A percentile compares a stretch with the other conserved stretches of the same genome.
Evolutionary conservation across 2,113 vertebrate genomes (phyloP).

Genomic region (Urocitellus parryii): DNA sequence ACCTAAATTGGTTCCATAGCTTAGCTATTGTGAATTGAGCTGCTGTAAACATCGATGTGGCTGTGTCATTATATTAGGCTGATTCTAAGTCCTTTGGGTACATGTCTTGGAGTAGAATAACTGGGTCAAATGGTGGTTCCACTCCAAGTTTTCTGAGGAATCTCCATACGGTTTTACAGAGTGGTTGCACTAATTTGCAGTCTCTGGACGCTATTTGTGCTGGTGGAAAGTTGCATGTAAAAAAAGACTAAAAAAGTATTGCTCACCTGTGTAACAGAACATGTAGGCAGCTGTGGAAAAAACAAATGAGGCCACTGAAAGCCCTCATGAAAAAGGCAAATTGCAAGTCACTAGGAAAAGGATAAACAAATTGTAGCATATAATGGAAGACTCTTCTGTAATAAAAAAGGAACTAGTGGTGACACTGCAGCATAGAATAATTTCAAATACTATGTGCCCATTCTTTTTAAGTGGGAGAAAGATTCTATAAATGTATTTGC

Average conservation of each 20-base stretch:
- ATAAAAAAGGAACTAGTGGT: not conserved
- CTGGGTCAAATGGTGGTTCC: too few relatives aligned
- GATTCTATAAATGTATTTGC: not conserved
- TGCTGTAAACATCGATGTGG: too few relatives aligned
- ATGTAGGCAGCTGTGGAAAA: not conserved
- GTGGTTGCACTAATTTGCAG: too few relatives aligned
- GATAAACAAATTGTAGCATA: not conserved
- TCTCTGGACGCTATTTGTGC: not conserved
- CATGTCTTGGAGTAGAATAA: too few relatives aligned
- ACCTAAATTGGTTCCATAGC: too few relatives aligned
- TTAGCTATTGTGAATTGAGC: too few relatives aligned
- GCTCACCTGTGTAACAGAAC: not conserved
- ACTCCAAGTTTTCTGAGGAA: too few relatives aligned
- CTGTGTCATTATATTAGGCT: too few relatives aligned
- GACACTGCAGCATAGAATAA: not conserved
- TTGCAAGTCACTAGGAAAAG: not conserved
- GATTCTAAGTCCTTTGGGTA: too few relatives aligned
- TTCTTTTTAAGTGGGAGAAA: not conserved
- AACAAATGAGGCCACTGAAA: not conserved
- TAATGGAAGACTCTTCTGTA: not conserved
- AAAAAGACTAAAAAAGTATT: not conserved
- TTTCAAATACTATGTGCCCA: not conserved
- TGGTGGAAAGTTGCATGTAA: not conserved
- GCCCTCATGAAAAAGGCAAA: not conserved
- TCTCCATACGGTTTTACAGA: not conserved